Base-by-base conservation (phyloP, 2,113 vertebrate species). In the Cromileptes altivelis region DNA sequence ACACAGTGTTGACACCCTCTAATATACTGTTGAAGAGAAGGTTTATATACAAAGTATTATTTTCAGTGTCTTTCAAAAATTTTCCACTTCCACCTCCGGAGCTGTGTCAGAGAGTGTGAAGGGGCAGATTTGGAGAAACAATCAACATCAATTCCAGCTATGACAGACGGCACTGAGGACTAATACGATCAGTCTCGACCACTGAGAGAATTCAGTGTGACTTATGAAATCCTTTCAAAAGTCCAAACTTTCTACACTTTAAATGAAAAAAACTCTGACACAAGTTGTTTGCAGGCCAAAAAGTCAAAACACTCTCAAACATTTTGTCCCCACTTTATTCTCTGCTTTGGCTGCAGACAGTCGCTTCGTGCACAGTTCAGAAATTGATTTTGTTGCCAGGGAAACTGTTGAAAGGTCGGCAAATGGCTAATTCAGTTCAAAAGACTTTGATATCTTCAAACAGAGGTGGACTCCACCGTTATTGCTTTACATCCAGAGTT, bases 371-470 rank as follows among this genome's bases (percentile, higher is more conserved):
- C 78, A 55, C 15, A 45, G 56, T 27, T 77, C 55, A 63, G 47
- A 69, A 53, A 55, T 57, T 71, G 47, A 30, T 61, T 70, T 62
- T 71, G 87, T 91, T 88, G 47, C 89, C 47, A 70, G n/a, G 75
- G 89, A 91, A 86, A 92, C 88, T 9, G 86, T 65, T 70, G 57
- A 82, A 82, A 89, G 76, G 69, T 67, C 25, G 19, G 30, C 75
- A 79, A 90, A 88, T 80, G 52, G 68, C 81, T 82, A 80, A 81
- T 64, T 60, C 42, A 37, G 18, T 80, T 75, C 74, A 21, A 85
- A 61, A 70, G 75, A 65, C 65, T 58, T 15, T 81, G 64, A 1
- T 45, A 12, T 85, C 75, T 81, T 79, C 80, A 7, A 81, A 65
- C 79, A 75, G 71, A 84, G 69, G 87, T 70, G 49, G 64, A 82